Percentiles rank a stretch among this genome's conserved stretches.
These are phyloP conservation scores for Onychomys torridus DNA, from an alignment of 2,797 vertebrate species.

Conservation along the genomic window DNA sequence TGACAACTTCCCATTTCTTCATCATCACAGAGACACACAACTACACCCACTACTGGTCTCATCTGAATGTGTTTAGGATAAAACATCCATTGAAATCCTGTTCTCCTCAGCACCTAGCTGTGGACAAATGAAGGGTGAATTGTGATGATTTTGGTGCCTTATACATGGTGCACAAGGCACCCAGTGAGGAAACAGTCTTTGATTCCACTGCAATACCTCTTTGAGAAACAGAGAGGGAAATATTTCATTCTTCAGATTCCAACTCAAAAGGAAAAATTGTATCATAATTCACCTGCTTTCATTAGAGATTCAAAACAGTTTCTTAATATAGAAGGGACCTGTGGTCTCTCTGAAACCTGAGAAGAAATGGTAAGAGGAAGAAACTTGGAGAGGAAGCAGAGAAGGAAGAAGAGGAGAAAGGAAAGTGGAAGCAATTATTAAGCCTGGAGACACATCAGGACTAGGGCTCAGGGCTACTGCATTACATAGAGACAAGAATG, in stretches of 20 bases:
- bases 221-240: conserved; percentile 53
- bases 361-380: neutral
- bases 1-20: conserved; percentile 59
- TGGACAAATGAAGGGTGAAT: neutral
- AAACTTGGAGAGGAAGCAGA: neutral
- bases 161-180: neutral
- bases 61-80: neutral
- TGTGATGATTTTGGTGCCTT: neutral
- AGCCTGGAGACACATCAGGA: conserved; percentile 28
- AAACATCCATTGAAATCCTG: neutral
- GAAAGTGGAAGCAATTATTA: conserved; percentile 19
- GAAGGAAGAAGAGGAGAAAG: neutral
- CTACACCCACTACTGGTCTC: neutral
- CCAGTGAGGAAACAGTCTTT: neutral
- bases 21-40: neutral
- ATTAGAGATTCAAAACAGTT: neutral
- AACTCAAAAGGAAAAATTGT: conserved; percentile 33
- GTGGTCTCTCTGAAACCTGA: neutral
- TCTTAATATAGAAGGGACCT: neutral
- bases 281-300: conserved; percentile 49
- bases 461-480: neutral
- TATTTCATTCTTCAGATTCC: conserved; percentile 37
- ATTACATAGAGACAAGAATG: neutral
- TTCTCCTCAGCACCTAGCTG: conserved; percentile 3
- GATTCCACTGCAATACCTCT: neutral